Base-by-base conservation (phyloP, 2,888 invertebrate species). In the Synanthedon andrenaeformis region DNA sequence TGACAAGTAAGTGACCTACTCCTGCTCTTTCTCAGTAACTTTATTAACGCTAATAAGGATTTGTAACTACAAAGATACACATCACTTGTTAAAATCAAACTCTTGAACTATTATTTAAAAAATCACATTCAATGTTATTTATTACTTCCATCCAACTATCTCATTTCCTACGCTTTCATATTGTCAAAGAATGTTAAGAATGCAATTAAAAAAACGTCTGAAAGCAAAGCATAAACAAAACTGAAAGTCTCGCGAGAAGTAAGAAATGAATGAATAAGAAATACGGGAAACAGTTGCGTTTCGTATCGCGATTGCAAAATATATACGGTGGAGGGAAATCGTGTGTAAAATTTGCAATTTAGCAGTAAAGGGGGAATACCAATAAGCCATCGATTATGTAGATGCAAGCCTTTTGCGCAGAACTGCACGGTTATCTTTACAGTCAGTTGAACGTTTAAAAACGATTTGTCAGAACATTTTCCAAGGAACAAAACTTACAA, bases 321-420 rank as follows among this genome's bases (percentile, higher is more conserved):
- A 76, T 85, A 86, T 84, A 81, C 81, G 70, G 70, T 67, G 68
- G 74, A 70, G 69, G 72, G 79, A 84, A 85, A 85, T 87, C 85
- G 86, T 81, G 85, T 75, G 82, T 84, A 87, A 87, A 86, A 87
- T 87, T 86, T 84, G 85, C 86, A 85, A 84, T 87, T 87, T 86
- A 81, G 80, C 82, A 85, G 83, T 84, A 83, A 83, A 78, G 79
- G 79, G 82, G 83, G 85, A 83, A 83, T 75, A 76, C 75, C 85
- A 84, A 84, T 86, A 86, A 82, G 82, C 81, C 79, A 82, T 85
- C 85, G 85, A 84, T 86, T 85, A 86, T 86, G 84, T 73, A 84
- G 82, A 85, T 85, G 81, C 83, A 82, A 72, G 75, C 70, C 79
- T 79, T 81, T 84, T 83, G 82, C 82, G 76, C 76, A 72, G 66